phyloP scores from a whole-genome alignment of 2,113 vertebrate species.

The Anolis carolinensis region DNA sequence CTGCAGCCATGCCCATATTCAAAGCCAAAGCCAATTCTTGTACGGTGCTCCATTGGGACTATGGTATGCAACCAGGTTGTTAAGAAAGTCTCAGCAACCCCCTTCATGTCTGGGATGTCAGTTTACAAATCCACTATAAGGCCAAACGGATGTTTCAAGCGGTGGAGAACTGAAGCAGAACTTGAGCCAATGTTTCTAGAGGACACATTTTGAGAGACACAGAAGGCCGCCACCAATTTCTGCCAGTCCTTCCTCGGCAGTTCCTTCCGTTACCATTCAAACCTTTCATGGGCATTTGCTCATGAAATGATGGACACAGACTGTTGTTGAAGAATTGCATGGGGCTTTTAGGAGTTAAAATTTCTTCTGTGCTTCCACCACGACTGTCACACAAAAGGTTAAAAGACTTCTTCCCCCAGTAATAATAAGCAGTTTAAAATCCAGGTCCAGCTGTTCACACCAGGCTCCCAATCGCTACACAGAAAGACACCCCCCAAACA shows the following conservation, averaged over 20 bases:
- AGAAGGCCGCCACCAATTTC: not conserved
- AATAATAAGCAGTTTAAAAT: not conserved
- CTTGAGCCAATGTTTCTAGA: not conserved
- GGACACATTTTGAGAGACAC: not conserved
- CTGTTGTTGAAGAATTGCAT: not conserved
- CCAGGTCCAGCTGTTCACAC: not conserved
- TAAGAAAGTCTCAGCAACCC: too few relatives aligned
- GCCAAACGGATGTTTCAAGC: not conserved
- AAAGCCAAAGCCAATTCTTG: too few relatives aligned
- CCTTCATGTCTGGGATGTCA: too few relatives aligned
- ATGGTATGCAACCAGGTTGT: too few relatives aligned
- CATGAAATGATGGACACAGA: not conserved
- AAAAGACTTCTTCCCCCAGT: not conserved
- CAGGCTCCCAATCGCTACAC: slow-evolving; percentile 6
- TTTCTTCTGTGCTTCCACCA: not conserved
- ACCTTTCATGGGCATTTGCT: not conserved
- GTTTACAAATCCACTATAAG: not conserved
- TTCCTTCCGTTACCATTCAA: not conserved
- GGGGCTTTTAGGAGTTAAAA: not conserved
- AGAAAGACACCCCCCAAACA: slow-evolving; percentile 61
- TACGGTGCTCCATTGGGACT: too few relatives aligned
- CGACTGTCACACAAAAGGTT: not conserved
- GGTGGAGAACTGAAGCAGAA: not conserved
- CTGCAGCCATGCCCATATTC: too few relatives aligned
- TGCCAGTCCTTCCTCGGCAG: not conserved